These are phyloP conservation scores for Sphaerophoria taeniata DNA, from an alignment of 2,888 invertebrate genomes.

Conservation along the genomic window DNA sequence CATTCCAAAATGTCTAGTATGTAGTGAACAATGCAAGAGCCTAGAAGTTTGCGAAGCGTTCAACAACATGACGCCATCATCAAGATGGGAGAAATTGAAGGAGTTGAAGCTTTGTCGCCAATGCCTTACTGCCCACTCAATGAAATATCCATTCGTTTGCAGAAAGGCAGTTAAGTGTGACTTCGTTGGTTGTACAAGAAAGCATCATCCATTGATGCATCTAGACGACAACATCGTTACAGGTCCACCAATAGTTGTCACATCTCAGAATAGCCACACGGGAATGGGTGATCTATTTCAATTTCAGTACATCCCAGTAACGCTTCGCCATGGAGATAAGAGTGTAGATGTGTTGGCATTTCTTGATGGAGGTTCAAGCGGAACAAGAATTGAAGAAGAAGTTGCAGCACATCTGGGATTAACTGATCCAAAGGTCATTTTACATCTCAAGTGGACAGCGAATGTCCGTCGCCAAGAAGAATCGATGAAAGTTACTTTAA, in stretches of 20 bases:
- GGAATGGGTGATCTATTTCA: slow-evolving; percentile 9
- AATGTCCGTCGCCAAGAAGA: slow-evolving; percentile 6
- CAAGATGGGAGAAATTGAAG: slow-evolving; percentile 7
- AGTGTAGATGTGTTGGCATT: slow-evolving; percentile 6
- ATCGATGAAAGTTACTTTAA: background rate
- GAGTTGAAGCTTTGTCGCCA: slow-evolving; percentile 20
- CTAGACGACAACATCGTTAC: background rate
- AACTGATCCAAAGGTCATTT: slow-evolving; percentile 4
- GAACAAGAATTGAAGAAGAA: slow-evolving; percentile 11
- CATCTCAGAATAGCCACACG: slow-evolving; percentile 9
- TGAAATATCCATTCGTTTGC: slow-evolving; percentile 17
- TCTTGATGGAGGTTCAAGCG: slow-evolving; percentile 15
- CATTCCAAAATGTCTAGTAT: slow-evolving; percentile 3
- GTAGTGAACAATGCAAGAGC: background rate
- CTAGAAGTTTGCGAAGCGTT: background rate
- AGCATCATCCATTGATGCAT: slow-evolving; percentile 19
- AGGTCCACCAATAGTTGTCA: slow-evolving; percentile 2
- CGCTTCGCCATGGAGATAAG: slow-evolving; percentile 7
- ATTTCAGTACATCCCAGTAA: slow-evolving; percentile 9
- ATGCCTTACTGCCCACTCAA: slow-evolving; percentile 4
- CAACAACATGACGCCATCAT: background rate
- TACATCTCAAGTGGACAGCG: slow-evolving; percentile 12
- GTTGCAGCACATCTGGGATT: slow-evolving; percentile 22
- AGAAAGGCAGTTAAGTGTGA: slow-evolving; percentile 18
- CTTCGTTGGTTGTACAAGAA: slow-evolving; percentile 7